phyloP scores from a whole-genome alignment of 2,888 invertebrate species.

The Aphodius sticticus region DNA sequence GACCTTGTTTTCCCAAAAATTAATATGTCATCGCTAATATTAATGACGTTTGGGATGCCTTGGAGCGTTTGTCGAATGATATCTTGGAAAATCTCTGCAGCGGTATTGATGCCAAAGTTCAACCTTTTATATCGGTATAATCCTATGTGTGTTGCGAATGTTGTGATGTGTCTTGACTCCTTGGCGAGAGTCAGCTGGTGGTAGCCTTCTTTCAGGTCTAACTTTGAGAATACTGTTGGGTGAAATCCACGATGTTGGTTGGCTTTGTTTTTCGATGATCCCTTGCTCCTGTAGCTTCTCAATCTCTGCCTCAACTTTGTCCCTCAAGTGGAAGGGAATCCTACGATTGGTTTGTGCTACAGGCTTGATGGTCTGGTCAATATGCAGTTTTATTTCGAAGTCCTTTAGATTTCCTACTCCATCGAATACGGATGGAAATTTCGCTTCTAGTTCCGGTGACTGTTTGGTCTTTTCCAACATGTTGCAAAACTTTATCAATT shows the following conservation, averaged over 20 bases:
- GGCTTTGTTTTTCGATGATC: constrained; percentile 39
- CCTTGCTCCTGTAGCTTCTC: constrained; percentile 35
- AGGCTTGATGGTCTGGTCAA: constrained; percentile 35
- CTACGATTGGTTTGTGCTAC: constrained; percentile 37
- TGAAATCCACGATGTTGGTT: constrained; percentile 42
- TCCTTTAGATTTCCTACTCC: constrained; percentile 44
- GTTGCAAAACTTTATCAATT: constrained; percentile 5
- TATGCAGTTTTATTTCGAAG: constrained; percentile 36
- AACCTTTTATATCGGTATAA: constrained; percentile 54
- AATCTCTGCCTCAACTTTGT: constrained; percentile 36
- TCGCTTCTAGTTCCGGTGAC: no score
- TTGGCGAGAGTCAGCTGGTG: constrained; percentile 53
- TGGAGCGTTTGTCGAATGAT: constrained; percentile 50
- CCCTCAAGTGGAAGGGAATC: constrained; percentile 38
- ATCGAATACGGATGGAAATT: constrained; percentile 20
- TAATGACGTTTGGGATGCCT: constrained; percentile 50
- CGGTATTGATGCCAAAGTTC: constrained; percentile 54
- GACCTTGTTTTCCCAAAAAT: constrained; percentile 46
- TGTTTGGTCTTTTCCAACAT: background rate
- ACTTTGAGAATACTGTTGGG: constrained; percentile 44
- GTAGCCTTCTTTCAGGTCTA: constrained; percentile 48
- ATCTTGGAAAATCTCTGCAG: constrained; percentile 58
- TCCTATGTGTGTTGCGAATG: constrained; percentile 53
- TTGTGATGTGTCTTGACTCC: constrained; percentile 52
- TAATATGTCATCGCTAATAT: constrained; percentile 56